Evolutionary conservation across 2,113 vertebrate genomes (phyloP), one percentile per base, ranked within the genome.

Genomic region (Chrysochloris asiatica): DNA sequence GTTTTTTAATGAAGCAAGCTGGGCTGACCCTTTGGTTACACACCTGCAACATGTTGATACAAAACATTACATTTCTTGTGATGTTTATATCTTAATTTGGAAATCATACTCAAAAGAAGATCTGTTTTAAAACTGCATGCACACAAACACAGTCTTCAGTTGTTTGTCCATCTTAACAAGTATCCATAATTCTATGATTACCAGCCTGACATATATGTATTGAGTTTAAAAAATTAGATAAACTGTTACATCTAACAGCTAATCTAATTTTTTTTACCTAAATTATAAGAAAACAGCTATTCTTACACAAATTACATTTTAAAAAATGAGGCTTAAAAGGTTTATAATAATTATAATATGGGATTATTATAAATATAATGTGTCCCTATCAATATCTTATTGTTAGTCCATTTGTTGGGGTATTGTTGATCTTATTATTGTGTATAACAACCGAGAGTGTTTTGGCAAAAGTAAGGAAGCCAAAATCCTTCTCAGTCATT

Each of bases 181-280:
- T 43, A 41, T 73, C 10, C 47, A 75, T 88, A 52, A 86, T 90
- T 86, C 33, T 90, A 3, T 88, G 47, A 93, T 91, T 77, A 93
- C 88, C n/a, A 85, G 9, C 19, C 10, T 87, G 82, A 69, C 8
- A 56, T 54, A 56, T 63, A 89, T 1, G 9, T 36, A 86, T 47
- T 26, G 14, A 84, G 5, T 56, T 92, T 86, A 50, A 24, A 89
- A 93, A 86, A 77, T 88, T 43, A 95, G 59, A 81, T 48, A 22
- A n/a, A n/a, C n/a, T n/a, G n/a, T 88, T 83, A 56, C 8, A 61
- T 80, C 41, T 86, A 93, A 77, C 41, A 82, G 24, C 50, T 92
- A n/a, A 71, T 76, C 14, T 76, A 88, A 85, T 95, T 93, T 96
- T 86, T 75, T 80, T 93, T 83, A 76, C 28, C 24, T 83, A 88